These are phyloP conservation scores for Sinosuthora webbiana DNA, from an alignment of 2,113 vertebrate genomes.

Conservation along the genomic window DNA sequence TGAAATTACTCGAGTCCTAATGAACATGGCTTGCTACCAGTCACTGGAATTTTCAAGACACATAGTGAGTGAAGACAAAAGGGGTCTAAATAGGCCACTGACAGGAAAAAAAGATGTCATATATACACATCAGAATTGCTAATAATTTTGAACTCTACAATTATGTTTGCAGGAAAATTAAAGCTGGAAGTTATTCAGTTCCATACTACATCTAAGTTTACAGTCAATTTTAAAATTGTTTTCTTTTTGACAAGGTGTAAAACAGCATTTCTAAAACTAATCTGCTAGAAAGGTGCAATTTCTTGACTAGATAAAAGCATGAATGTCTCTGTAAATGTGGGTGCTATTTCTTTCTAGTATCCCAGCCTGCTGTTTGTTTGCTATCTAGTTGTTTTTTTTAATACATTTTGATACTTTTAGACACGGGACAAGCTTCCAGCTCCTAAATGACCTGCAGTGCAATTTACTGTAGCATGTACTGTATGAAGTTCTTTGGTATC, in stretches of 20 bases:
- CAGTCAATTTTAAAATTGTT: neutral
- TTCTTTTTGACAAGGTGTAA: neutral
- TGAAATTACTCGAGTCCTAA: neutral
- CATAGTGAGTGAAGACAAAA: fast-evolving
- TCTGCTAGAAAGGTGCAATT: neutral
- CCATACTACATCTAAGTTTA: neutral
- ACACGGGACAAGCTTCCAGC: neutral
- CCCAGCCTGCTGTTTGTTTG: neutral
- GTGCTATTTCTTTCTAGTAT: neutral
- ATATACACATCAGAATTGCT: neutral
- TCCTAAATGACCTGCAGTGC: conserved; percentile 15
- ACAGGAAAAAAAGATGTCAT: neutral
- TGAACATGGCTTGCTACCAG: neutral
- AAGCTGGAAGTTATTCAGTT: neutral
- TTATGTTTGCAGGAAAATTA: neutral
- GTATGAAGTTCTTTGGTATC: conserved; percentile 66
- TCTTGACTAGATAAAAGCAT: neutral
- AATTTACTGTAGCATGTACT: conserved; percentile 19
- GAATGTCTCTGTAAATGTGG: neutral
- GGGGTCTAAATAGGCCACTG: neutral
- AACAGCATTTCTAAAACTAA: neutral
- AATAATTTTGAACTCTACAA: neutral
- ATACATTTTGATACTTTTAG: neutral
- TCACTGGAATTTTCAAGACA: neutral
- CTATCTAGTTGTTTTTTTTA: neutral